Evolutionary conservation across 1,140 invertebrate species (phyloP).

Genomic region (Neuroterus valhalla): DNA sequence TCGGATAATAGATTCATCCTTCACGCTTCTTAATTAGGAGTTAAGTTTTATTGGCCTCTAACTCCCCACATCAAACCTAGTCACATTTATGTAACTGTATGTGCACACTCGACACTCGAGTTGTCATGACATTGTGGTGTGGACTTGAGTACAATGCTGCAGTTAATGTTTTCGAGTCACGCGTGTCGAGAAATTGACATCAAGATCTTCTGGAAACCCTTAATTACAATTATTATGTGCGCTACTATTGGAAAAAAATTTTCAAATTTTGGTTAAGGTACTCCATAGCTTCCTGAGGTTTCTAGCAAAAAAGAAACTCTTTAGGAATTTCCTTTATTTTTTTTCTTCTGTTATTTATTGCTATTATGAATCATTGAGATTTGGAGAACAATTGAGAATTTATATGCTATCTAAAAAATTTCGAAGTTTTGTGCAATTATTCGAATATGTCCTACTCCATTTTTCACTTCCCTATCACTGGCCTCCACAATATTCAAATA

Average conservation of each 20-base stretch:
- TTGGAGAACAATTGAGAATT: too few relatives aligned
- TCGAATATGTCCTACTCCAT: too few relatives aligned
- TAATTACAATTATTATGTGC: conserved; percentile 2
- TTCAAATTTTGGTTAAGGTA: too few relatives aligned
- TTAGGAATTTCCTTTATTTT: too few relatives aligned
- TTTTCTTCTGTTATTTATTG: too few relatives aligned
- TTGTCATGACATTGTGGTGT: conserved; percentile 40
- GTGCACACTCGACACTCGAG: conserved; percentile 46
- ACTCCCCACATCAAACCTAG: conserved; percentile 45
- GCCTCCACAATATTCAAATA: too few relatives aligned
- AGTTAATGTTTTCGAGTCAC: conserved; percentile 31
- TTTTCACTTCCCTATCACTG: too few relatives aligned
- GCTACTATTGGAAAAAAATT: background rate
- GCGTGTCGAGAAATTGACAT: conserved; percentile 32
- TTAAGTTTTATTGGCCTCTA: conserved; percentile 74
- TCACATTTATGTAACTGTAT: conserved; percentile 51
- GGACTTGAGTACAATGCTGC: conserved; percentile 27
- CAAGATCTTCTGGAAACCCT: background rate
- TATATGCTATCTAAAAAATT: too few relatives aligned
- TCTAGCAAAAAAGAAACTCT: too few relatives aligned
- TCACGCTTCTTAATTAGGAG: conserved; percentile 74
- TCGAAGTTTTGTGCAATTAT: too few relatives aligned
- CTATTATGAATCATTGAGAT: too few relatives aligned
- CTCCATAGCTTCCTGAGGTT: too few relatives aligned
- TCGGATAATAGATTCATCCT: conserved; percentile 74